A percentile compares a stretch with the other conserved stretches of the same genome.
These are phyloP conservation scores for Drosophila algonquin DNA, from an alignment of 2,888 invertebrate genomes.

Conservation along the genomic window DNA sequence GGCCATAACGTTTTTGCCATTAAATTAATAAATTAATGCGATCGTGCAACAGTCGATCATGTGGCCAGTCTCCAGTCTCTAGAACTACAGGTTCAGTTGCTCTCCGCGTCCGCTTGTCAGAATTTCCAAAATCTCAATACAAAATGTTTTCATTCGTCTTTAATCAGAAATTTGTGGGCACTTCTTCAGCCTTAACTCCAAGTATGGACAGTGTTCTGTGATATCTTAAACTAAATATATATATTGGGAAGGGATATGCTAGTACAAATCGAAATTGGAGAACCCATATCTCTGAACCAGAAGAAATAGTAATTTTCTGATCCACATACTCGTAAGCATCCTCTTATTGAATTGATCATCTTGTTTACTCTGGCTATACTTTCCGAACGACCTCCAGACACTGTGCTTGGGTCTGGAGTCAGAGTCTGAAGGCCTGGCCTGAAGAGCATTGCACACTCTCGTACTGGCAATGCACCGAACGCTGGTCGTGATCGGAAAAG, in stretches of 20 bases:
- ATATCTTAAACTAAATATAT: too few species aligned
- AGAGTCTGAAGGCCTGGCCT: neutral
- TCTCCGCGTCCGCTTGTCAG: slow-evolving; percentile 49
- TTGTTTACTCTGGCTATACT: neutral
- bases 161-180: slow-evolving; percentile 61
- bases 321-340: neutral
- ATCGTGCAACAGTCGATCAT: slow-evolving; percentile 66
- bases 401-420: slow-evolving; percentile 14
- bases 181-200: slow-evolving; percentile 25
- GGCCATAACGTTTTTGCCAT: slow-evolving; percentile 81
- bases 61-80: slow-evolving; percentile 16
- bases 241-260: too few species aligned
- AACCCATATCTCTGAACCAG: too few species aligned
- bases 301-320: neutral
- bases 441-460: slow-evolving; percentile 52
- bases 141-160: slow-evolving; percentile 35
- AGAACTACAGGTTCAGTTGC: slow-evolving; percentile 10
- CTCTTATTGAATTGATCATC: neutral
- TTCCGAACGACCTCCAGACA: slow-evolving; percentile 8
- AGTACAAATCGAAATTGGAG: too few species aligned
- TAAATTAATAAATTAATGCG: slow-evolving; percentile 83
- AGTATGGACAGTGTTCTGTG: neutral
- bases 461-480: slow-evolving; percentile 18
- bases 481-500: slow-evolving; percentile 65
- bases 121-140: slow-evolving; percentile 72